Conservation (phyloP, 2,888 invertebrate species). For the Parnassius smintheus region DNA sequence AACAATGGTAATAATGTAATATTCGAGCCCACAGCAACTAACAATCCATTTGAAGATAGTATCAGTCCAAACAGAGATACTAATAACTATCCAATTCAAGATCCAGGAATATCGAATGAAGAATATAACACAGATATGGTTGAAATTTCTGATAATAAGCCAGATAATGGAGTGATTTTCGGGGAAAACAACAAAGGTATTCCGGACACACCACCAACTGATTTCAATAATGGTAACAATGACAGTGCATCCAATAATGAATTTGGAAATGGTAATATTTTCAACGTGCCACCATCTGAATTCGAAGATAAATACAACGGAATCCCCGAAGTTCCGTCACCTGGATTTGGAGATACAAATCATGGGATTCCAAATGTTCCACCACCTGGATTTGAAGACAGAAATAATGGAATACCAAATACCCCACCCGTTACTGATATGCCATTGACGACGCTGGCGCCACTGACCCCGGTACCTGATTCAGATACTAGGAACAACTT, state of each 20-base stretch:
- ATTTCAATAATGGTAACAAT: background rate
- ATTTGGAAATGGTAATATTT: background rate
- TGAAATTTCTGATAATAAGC: slow-evolving; percentile 6
- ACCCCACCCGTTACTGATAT: slow-evolving; percentile 8
- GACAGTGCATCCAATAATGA: slow-evolving; percentile 2
- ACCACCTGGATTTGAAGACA: slow-evolving; percentile 7
- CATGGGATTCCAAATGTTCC: background rate
- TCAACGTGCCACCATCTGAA: slow-evolving; percentile 5
- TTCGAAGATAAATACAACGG: slow-evolving; percentile 6
- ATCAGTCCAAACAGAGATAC: slow-evolving; percentile 10
- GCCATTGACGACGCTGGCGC: slow-evolving; percentile 29
- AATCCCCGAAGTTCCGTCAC: slow-evolving; percentile 6
- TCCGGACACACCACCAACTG: slow-evolving; percentile 1
- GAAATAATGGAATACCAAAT: slow-evolving; percentile 2
- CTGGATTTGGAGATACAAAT: background rate
- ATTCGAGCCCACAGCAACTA: slow-evolving; percentile 15
- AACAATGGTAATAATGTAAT: slow-evolving; percentile 30
- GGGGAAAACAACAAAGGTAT: slow-evolving; percentile 4
- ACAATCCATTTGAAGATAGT: slow-evolving; percentile 22
- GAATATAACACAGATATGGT: slow-evolving; percentile 7
- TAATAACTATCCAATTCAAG: slow-evolving; percentile 17
- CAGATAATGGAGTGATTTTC: slow-evolving; percentile 10
- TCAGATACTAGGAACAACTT: slow-evolving; percentile 41
- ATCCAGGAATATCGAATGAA: slow-evolving; percentile 11
- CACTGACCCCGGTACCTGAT: slow-evolving; percentile 42